Evolutionary conservation across 2,113 vertebrate species (phyloP), one percentile per base, ranked within the genome.

Genomic region (Arizona elegans): DNA sequence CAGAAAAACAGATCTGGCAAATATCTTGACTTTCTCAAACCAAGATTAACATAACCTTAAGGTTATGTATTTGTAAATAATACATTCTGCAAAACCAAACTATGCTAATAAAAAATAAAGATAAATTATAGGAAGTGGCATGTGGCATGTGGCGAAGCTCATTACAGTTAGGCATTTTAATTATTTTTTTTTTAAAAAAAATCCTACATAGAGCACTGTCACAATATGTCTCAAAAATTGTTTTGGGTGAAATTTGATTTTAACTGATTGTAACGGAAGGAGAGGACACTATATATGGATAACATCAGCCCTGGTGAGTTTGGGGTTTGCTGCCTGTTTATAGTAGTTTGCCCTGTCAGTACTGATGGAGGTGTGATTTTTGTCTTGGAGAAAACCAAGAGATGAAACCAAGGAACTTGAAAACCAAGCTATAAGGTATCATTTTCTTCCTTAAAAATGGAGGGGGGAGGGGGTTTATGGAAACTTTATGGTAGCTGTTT

Each of bases 1-100:
- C 38, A 91, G 94, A 96, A 62, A 95, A 96, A 95, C 92, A 93
- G 91, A 95, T 93, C 38, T 95, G 95, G 94, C 7, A 93, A 95
- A 96, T 96, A 95, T 89, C 89, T 62, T 11, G 92, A 93, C 2
- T 92, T 93, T 95, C 95, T 21, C 2, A 91, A 94, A 92, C 91
- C 92, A 96, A 95, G 94, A 90, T 91, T 92, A 87, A 94, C 95
- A 95, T 91, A 92, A 95, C 94, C 81, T 17, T 58, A 12, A 95
- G 95, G 90, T 47, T 47, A 47, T 95, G 92, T 43, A 43, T 92
- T 88, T 92, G n/a, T 55, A 21, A 70, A 87, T 33, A 52, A 15
- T 6, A 58, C 24, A 38, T 53, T 52, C 29, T 43, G 47, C 47
- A 90, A 93, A 75, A 81, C 88, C 21, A 24, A n/a, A 62, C 17